Conservation (phyloP, 2,797 vertebrate species). For the Sebastes diploproa region DNA sequence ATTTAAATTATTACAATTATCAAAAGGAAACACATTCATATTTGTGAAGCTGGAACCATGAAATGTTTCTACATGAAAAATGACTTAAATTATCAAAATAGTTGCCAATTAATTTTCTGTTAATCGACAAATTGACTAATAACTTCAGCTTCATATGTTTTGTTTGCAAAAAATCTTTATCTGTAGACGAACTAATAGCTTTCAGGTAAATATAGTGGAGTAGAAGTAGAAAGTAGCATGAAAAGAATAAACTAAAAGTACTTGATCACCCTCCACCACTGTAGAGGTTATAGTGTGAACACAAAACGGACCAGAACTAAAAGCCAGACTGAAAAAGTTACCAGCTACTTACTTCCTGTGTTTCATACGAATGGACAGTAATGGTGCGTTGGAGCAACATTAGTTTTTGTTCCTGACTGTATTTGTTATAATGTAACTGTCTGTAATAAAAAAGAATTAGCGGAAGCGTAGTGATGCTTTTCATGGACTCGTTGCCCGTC, state of each 20-base stretch:
- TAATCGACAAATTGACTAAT: not conserved
- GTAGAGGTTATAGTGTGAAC: not conserved
- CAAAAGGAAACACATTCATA: not conserved
- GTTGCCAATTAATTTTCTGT: not conserved
- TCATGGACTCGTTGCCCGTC: not conserved
- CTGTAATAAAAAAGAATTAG: conserved; percentile 3
- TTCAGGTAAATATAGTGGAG: not conserved
- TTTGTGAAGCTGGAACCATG: not conserved
- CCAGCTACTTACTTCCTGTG: not conserved
- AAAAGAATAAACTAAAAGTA: not conserved
- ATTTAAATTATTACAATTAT: not conserved
- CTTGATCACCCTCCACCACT: too few species aligned
- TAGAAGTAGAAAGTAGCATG: not conserved
- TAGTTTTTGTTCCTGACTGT: not conserved
- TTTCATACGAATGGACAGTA: not conserved
- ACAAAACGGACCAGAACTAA: not conserved
- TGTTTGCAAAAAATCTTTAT: not conserved
- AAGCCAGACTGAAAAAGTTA: not conserved
- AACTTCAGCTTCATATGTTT: not conserved
- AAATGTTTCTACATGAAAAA: not conserved
- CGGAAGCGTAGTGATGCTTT: not conserved
- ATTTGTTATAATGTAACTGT: not conserved
- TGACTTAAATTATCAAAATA: not conserved
- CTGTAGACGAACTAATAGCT: not conserved
- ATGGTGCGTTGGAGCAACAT: not conserved